Conservation (phyloP, 2,113 vertebrate genomes). For the Poeciliopsis occidentalis region DNA sequence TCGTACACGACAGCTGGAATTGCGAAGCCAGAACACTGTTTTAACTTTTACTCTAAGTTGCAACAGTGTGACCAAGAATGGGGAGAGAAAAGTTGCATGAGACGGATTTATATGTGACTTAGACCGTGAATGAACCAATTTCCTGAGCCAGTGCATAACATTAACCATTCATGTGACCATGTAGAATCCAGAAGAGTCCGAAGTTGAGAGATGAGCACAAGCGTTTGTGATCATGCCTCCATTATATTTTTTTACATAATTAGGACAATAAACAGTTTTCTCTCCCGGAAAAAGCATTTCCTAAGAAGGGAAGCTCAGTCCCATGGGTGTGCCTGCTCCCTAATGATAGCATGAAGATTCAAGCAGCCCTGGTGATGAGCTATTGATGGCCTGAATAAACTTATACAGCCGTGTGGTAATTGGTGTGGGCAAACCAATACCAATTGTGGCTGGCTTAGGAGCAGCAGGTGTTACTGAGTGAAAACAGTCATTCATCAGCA, state of each 20-base stretch:
- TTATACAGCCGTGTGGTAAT: constrained; percentile 36
- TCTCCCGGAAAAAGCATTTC: not conserved
- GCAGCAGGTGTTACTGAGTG: constrained; percentile 38
- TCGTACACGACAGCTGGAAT: constrained; percentile 39
- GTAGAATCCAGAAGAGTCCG: constrained; percentile 2
- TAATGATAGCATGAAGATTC: constrained; percentile 25
- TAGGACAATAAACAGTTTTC: not conserved
- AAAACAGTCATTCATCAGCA: constrained; percentile 67
- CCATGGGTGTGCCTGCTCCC: not conserved
- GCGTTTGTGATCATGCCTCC: not conserved
- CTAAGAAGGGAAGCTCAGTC: not conserved
- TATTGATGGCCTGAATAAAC: constrained; percentile 56
- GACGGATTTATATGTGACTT: constrained; percentile 39
- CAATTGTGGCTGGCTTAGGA: constrained; percentile 26
- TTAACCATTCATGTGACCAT: constrained; percentile 50
- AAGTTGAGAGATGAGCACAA: constrained; percentile 15
- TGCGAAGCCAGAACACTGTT: constrained; percentile 19
- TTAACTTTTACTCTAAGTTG: constrained; percentile 30
- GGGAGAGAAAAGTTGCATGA: not conserved
- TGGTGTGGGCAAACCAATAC: constrained; percentile 27
- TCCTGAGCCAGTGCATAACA: constrained; percentile 47
- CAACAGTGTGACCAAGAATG: not conserved
- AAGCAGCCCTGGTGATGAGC: constrained; percentile 21
- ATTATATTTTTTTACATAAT: not conserved
- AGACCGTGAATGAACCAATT: constrained; percentile 56